Evolutionary conservation across 2,113 vertebrate genomes (phyloP).

Genomic region (Leptocoma aspasia): DNA sequence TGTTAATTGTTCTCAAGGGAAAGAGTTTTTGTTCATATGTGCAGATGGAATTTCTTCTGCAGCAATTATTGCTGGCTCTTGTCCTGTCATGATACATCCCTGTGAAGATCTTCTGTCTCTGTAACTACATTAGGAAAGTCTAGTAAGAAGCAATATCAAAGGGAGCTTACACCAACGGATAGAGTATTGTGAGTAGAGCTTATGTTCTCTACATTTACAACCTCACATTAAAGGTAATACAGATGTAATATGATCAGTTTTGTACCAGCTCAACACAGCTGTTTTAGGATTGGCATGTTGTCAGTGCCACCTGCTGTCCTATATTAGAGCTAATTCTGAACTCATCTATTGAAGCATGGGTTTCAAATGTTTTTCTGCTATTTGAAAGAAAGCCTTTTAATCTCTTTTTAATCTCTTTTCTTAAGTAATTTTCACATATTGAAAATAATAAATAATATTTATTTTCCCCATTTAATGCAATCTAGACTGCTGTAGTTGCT

Average conservation of each 20-base stretch:
- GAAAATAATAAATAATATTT: neutral
- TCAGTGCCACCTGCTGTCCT: conserved; percentile 50
- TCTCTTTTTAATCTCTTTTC: neutral
- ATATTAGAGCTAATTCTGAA: neutral
- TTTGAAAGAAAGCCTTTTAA: neutral
- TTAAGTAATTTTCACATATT: neutral
- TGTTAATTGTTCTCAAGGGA: neutral
- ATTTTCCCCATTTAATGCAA: neutral
- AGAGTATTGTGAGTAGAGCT: neutral
- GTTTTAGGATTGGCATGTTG: neutral
- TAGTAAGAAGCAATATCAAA: neutral
- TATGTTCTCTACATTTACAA: neutral
- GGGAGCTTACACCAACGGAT: neutral
- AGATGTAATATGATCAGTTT: neutral
- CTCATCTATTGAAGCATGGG: neutral
- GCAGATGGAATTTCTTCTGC: neutral
- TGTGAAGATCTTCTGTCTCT: neutral
- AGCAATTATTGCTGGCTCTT: neutral
- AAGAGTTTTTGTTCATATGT: neutral
- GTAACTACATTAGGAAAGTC: neutral
- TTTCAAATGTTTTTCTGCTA: neutral
- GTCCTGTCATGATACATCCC: neutral
- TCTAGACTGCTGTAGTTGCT: neutral
- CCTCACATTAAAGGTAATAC: neutral
- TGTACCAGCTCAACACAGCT: neutral